These are phyloP conservation scores for Mustela nigripes DNA, from an alignment of 2,113 vertebrate species.

Conservation along the genomic window DNA sequence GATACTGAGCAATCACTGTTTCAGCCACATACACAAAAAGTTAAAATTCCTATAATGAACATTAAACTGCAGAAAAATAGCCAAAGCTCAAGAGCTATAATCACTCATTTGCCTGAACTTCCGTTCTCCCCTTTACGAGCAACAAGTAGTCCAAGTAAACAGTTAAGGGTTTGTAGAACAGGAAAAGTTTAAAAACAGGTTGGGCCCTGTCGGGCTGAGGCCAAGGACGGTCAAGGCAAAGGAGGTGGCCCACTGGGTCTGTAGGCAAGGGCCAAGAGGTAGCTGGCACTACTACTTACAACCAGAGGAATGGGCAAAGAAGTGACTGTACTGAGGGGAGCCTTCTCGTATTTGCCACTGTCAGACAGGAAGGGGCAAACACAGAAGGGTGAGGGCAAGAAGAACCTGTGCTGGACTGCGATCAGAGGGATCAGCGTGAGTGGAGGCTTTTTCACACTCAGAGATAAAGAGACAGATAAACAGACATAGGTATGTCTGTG, in stretches of 20 bases:
- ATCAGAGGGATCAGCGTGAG: neutral
- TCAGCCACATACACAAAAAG: neutral
- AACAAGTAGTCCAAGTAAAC: neutral
- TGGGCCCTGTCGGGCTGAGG: neutral
- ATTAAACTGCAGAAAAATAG: neutral
- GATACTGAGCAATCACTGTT: constrained; percentile 20
- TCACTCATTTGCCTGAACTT: neutral
- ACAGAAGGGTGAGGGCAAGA: neutral
- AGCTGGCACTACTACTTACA: neutral
- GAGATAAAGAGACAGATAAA: neutral
- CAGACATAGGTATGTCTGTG: neutral
- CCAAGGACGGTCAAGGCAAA: neutral
- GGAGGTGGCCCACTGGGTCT: neutral
- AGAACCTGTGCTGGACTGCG: neutral
- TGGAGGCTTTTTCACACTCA: neutral
- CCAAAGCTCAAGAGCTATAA: neutral
- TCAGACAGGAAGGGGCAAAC: neutral
- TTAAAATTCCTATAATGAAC: neutral
- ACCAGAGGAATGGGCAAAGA: neutral
- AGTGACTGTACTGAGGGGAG: neutral
- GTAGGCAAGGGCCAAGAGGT: too few species aligned
- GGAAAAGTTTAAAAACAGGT: neutral
- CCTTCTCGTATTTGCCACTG: neutral
- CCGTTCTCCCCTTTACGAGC: neutral
- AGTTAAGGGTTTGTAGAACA: neutral